phyloP scores from a whole-genome alignment of 2,113 vertebrate genomes.

The Talpa occidentalis region DNA sequence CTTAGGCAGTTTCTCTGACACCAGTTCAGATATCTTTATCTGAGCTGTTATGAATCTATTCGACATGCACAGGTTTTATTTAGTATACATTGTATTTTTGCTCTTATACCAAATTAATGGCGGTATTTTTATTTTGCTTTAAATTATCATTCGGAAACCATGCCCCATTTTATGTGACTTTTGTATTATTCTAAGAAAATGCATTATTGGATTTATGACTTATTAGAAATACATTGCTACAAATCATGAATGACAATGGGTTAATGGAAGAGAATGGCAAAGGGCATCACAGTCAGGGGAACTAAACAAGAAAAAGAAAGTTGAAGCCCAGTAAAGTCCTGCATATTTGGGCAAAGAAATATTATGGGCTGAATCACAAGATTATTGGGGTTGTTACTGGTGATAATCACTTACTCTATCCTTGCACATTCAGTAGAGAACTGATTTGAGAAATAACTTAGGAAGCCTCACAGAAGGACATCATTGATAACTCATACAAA shows the following conservation, averaged over 20 bases:
- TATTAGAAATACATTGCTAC: not conserved
- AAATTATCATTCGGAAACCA: not conserved
- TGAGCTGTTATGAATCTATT: not conserved
- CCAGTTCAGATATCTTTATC: not conserved
- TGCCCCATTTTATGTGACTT: not conserved
- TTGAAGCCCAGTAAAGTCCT: not conserved
- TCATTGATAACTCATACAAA: not conserved
- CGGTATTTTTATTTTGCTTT: slow-evolving; percentile 12
- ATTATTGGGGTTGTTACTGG: not conserved
- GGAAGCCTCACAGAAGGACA: not conserved
- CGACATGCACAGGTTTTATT: not conserved
- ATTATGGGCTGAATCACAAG: not conserved
- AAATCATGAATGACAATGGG: not conserved
- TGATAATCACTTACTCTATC: not conserved
- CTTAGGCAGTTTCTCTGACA: no score
- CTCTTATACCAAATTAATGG: not conserved
- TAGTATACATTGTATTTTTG: not conserved
- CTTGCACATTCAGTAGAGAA: not conserved
- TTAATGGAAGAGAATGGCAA: not conserved
- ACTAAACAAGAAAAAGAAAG: not conserved
- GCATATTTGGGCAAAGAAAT: not conserved
- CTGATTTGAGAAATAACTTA: not conserved
- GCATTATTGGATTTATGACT: not conserved
- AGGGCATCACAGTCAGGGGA: not conserved
- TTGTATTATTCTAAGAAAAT: not conserved